Percentiles rank a stretch among this genome's conserved stretches.
Evolutionary conservation across 2,113 vertebrate genomes (phyloP).

Genomic region (Carassius carassius): DNA sequence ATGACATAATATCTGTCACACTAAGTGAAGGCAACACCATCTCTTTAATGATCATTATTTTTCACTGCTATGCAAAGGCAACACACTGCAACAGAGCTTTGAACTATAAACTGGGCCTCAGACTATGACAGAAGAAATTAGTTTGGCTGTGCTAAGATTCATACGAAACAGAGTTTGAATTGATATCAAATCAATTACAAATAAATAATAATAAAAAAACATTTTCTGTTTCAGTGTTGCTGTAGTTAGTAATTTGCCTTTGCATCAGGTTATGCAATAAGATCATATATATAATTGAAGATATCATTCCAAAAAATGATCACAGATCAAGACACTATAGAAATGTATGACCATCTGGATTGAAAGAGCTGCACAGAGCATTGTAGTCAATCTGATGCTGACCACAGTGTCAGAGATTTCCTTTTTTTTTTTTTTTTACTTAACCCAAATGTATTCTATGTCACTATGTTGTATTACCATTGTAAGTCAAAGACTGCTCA

Average conservation of each 20-base stretch:
- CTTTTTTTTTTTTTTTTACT: not conserved
- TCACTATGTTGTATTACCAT: not conserved
- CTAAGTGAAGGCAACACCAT: not conserved
- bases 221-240: not conserved
- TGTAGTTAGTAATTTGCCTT: not conserved
- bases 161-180: not conserved
- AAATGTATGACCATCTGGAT: not conserved
- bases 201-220: not conserved
- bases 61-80: not conserved
- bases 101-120: not conserved
- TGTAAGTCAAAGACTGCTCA: not conserved
- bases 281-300: not conserved
- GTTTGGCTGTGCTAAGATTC: not conserved
- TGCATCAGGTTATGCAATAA: not conserved
- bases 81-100: not conserved
- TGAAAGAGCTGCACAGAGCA: conserved; percentile 13
- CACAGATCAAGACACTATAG: not conserved
- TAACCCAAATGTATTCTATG: not conserved
- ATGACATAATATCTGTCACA: not conserved
- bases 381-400: conserved; percentile 1
- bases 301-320: not conserved
- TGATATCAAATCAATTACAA: not conserved
- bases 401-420: not conserved
- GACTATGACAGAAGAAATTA: not conserved
- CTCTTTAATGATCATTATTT: not conserved